Evolutionary conservation across 2,888 invertebrate species (phyloP).

Genomic region (Dryobota labecula): DNA sequence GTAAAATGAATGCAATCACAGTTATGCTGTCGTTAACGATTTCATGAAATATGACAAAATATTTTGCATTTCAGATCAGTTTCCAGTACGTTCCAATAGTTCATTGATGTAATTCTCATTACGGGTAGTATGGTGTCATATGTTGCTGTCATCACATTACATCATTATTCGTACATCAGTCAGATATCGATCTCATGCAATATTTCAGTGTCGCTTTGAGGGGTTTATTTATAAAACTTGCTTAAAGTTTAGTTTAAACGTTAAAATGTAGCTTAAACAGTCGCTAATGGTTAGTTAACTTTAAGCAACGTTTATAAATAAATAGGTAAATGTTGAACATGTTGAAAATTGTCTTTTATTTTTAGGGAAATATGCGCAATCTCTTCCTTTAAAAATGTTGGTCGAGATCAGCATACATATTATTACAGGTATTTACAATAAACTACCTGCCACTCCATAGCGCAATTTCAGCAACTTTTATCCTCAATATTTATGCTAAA

Average conservation of each 20-base stretch:
- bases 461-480: slow-evolving; percentile 28
- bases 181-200: background rate
- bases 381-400: background rate
- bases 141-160: background rate
- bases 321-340: too few species aligned
- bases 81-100: slow-evolving; percentile 1
- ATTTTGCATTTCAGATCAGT: background rate
- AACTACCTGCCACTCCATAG: background rate
- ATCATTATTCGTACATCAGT: slow-evolving; percentile 2
- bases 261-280: background rate
- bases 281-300: too few species aligned
- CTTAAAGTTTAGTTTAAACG: background rate
- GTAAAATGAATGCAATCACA: background rate
- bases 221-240: background rate
- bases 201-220: background rate
- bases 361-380: background rate
- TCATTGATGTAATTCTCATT: slow-evolving; percentile 29
- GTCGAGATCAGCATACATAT: background rate
- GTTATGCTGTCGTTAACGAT: slow-evolving; percentile 3
- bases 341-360: too few species aligned
- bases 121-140: background rate
- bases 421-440: background rate
- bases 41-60: slow-evolving; percentile 17
- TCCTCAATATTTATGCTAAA: slow-evolving; percentile 34
- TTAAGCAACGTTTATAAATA: too few species aligned